phyloP scores from a whole-genome alignment of 2,113 vertebrate species.

The Podocnemis expansa region DNA sequence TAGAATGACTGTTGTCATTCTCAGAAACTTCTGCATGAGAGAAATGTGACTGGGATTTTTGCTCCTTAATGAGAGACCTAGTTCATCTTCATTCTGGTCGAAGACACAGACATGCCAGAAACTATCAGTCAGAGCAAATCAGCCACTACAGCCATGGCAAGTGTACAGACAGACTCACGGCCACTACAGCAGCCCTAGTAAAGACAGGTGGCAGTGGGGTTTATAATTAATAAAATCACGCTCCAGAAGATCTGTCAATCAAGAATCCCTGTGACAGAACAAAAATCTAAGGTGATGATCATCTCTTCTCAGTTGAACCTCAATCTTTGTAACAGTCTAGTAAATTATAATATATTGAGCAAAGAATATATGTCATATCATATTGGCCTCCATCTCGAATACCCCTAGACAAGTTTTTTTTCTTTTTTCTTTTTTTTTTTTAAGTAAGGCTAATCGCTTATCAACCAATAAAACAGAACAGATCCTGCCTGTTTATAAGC shows the following conservation, averaged over 20 bases:
- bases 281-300: too few relatives aligned
- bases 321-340: not conserved
- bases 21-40: not conserved
- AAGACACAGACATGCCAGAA: not conserved
- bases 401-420: not conserved
- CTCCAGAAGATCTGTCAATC: fast-evolving
- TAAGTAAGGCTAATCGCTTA: not conserved
- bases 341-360: not conserved
- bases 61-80: not conserved
- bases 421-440: too few relatives aligned
- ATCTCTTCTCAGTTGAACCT: fast-evolving
- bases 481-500: not conserved
- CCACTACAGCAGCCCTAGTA: not conserved
- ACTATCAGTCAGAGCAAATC: not conserved
- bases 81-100: not conserved
- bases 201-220: not conserved
- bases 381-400: not conserved
- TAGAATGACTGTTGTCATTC: not conserved
- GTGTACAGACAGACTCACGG: not conserved
- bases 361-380: not conserved
- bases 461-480: not conserved
- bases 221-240: not conserved
- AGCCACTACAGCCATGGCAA: not conserved
- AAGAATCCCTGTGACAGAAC: not conserved
- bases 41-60: not conserved